Conservation (phyloP, 2,113 vertebrate genomes). For the Microcebus ravelobensis region DNA sequence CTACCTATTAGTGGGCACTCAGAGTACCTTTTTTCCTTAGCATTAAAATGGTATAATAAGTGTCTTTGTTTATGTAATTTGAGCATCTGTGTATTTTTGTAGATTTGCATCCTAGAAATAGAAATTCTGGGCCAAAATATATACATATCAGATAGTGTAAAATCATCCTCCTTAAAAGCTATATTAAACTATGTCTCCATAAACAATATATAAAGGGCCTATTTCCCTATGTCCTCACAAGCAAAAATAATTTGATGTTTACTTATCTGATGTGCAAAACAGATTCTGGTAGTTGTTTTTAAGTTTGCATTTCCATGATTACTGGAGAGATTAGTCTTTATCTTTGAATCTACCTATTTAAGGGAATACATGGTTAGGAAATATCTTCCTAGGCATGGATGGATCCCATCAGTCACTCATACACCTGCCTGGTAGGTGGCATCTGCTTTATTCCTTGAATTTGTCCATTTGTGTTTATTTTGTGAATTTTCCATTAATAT, state of each 20-base stretch:
- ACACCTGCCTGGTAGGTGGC: neutral
- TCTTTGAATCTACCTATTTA: neutral
- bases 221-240: neutral
- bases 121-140: neutral
- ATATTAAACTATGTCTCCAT: neutral
- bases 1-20: neutral
- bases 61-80: neutral
- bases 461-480: neutral
- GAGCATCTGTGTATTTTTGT: neutral
- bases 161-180: neutral
- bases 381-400: neutral
- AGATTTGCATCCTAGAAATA: neutral
- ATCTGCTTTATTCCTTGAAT: neutral
- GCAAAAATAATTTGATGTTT: neutral
- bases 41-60: neutral
- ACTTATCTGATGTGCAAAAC: neutral
- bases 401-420: neutral
- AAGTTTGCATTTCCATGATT: neutral
- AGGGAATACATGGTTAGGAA: neutral
- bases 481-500: neutral
- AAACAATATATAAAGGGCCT: neutral
- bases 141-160: neutral
- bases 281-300: neutral
- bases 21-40: neutral
- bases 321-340: neutral